Percentiles rank a stretch among this genome's conserved stretches.
Conservation (phyloP, 64 coral and sea anemone species). For the Stylophora pistillata region DNA sequence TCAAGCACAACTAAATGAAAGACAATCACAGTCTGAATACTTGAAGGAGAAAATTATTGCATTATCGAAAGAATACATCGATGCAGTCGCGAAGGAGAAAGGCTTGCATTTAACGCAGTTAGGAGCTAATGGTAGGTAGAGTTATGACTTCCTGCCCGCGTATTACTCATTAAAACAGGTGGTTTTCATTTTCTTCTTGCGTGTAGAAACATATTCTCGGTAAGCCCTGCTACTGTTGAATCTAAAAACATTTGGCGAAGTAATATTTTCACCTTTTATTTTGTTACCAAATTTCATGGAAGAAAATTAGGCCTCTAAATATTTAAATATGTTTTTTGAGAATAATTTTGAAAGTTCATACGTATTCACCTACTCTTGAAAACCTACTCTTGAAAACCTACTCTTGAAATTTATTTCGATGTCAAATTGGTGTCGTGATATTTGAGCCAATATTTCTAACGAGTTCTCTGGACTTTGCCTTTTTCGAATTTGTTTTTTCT, state of each 20-base stretch:
- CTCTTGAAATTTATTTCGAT: no score
- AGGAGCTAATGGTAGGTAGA: slow-evolving; percentile 54
- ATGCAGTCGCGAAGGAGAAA: slow-evolving; percentile 81
- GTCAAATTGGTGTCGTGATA: no score
- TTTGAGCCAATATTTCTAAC: no score
- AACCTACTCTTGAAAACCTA: no score
- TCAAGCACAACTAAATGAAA: slow-evolving; percentile 79
- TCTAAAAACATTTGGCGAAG: not conserved
- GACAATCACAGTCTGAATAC: slow-evolving; percentile 58
- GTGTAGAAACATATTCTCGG: not conserved
- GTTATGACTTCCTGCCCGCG: not conserved
- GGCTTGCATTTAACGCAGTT: slow-evolving; percentile 4
- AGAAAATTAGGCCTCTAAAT: no score
- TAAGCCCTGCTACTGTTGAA: not conserved
- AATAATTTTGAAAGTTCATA: no score
- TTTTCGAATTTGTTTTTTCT: no score
- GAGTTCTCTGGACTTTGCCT: no score
- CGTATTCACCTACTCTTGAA: no score
- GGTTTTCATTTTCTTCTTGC: not conserved
- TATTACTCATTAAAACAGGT: not conserved
- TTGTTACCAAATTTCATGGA: no score
- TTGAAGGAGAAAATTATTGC: slow-evolving; percentile 80
- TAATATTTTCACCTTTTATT: no score
- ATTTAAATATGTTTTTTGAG: no score
- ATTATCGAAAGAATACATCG: slow-evolving; percentile 84